Conservation (phyloP, 2,113 vertebrate species). For the Piaya cayana region DNA sequence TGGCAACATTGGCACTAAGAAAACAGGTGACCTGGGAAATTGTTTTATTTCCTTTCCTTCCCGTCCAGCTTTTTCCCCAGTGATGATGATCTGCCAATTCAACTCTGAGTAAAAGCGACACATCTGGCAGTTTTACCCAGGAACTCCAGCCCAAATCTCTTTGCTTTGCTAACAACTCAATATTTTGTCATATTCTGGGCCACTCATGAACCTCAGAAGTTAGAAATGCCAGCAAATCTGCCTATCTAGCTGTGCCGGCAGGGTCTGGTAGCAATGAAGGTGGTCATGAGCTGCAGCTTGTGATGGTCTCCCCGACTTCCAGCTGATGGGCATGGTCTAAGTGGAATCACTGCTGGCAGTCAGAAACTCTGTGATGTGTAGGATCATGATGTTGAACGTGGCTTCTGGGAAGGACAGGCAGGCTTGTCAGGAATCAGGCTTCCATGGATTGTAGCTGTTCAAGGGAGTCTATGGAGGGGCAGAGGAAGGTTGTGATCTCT, state of each 20-base stretch:
- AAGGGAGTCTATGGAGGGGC: fast-evolving
- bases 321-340: background rate
- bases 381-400: background rate
- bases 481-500: fast-evolving
- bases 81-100: background rate
- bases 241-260: background rate
- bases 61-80: background rate
- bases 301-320: background rate
- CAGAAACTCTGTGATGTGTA: fast-evolving
- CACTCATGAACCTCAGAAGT: background rate
- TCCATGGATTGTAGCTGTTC: background rate
- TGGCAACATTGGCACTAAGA: background rate
- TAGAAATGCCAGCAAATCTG: background rate
- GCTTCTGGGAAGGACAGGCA: background rate
- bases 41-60: background rate
- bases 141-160: slow-evolving; percentile 9
- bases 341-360: background rate
- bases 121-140: slow-evolving; percentile 9
- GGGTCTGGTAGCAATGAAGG: background rate
- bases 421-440: background rate
- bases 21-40: background rate
- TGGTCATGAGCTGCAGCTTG: background rate
- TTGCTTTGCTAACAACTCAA: background rate
- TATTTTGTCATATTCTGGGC: background rate
- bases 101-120: background rate